Conservation (phyloP, 2,113 vertebrate genomes). For the Capreolus pygargus region DNA sequence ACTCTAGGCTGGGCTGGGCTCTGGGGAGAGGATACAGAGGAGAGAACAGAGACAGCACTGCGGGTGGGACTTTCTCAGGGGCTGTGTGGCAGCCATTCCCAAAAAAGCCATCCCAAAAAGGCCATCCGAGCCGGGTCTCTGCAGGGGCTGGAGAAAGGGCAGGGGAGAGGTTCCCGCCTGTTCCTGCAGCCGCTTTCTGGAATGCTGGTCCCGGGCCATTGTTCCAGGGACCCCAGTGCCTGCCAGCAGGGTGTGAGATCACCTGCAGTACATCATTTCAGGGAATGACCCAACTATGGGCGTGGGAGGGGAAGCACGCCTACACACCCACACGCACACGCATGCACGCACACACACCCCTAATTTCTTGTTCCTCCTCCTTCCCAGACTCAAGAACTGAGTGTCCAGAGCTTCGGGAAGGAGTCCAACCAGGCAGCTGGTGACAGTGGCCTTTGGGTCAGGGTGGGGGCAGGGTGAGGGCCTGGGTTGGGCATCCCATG, state of each 20-base stretch:
- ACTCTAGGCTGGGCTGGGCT: not conserved
- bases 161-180: not conserved
- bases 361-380: not conserved
- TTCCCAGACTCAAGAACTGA: not conserved
- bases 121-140: not conserved
- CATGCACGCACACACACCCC: accelerated
- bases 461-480: not conserved
- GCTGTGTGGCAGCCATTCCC: not conserved
- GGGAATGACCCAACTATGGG: not conserved
- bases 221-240: not conserved
- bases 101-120: too few species aligned
- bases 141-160: not conserved
- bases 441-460: not conserved
- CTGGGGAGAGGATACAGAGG: not conserved
- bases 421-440: accelerated
- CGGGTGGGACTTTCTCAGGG: not conserved
- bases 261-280: not conserved
- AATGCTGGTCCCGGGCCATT: not conserved
- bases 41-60: not conserved
- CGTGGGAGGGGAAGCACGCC: not conserved
- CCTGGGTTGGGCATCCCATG: too few species aligned
- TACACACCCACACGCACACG: accelerated
- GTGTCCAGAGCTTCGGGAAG: not conserved
- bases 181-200: accelerated
- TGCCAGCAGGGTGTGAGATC: not conserved